Conservation (phyloP, 2,888 invertebrate species). For the Isotomurus palustris region DNA sequence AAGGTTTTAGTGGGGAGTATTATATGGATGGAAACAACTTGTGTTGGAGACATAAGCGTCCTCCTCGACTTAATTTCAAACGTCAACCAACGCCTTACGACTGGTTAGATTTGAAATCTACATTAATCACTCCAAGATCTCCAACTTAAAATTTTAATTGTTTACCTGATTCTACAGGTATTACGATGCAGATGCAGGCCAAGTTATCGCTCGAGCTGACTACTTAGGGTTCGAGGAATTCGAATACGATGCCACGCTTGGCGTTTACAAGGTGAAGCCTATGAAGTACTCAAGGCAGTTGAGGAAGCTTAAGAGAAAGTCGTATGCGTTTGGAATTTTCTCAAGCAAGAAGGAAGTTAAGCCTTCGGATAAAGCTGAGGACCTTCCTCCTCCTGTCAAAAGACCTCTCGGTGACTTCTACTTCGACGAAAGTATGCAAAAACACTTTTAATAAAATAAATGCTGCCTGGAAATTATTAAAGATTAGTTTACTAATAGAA, state of each 20-base stretch:
- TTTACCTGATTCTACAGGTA: constrained; percentile 7
- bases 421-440: constrained; percentile 17
- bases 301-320: not conserved
- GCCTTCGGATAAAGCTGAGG: too few relatives aligned
- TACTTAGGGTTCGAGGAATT: constrained; percentile 18
- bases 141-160: not conserved
- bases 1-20: not conserved
- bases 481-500: too few relatives aligned
- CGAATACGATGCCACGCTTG: constrained; percentile 13
- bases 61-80: constrained; percentile 12
- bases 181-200: constrained; percentile 8
- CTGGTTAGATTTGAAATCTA: too few relatives aligned
- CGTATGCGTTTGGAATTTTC: too few relatives aligned
- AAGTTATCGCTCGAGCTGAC: constrained; percentile 13
- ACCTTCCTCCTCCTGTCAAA: too few relatives aligned
- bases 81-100: constrained; percentile 26
- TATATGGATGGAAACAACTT: constrained; percentile 3
- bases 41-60: constrained; percentile 22
- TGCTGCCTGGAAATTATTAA: too few relatives aligned
- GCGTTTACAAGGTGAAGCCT: constrained; percentile 3
- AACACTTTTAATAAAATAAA: not conserved
- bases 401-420: constrained; percentile 1
- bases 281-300: too few relatives aligned
- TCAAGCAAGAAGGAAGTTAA: too few relatives aligned
- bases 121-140: not conserved